Conservation (phyloP, 23 tunicate genomes). For the Trididemnum nubilum region DNA sequence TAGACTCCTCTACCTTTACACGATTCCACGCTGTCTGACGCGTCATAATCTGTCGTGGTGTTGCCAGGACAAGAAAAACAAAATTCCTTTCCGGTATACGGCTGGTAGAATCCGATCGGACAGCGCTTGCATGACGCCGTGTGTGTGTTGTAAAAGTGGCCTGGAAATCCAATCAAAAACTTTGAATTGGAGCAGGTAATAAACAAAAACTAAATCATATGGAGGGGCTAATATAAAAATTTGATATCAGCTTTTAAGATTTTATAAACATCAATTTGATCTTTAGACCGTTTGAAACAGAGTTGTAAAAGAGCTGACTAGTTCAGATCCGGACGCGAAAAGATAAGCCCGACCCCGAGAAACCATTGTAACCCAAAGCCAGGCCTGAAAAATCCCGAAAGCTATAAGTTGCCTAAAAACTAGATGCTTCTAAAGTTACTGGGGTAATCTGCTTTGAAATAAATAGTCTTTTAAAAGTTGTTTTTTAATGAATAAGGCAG, state of each 20-base stretch:
- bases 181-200: background rate
- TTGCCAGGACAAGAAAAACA: conserved; percentile 80
- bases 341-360: too few species aligned
- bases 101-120: conserved; percentile 73
- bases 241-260: background rate
- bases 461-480: too few species aligned
- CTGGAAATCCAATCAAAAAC: conserved; percentile 24
- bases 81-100: conserved; percentile 43
- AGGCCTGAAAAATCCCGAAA: too few species aligned
- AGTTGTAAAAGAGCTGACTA: too few species aligned
- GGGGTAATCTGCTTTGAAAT: too few species aligned
- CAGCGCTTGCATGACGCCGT: conserved; percentile 62
- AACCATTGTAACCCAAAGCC: too few species aligned
- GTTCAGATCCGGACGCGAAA: too few species aligned
- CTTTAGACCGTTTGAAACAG: too few species aligned
- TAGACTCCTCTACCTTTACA: conserved; percentile 81
- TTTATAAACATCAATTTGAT: background rate
- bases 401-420: too few species aligned
- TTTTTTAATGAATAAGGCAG: too few species aligned
- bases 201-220: background rate
- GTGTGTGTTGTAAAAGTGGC: conserved; percentile 53
- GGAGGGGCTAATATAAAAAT: background rate
- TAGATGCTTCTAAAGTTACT: too few species aligned
- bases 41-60: conserved; percentile 77
- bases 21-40: conserved; percentile 40